These are phyloP conservation scores for Sarcophilus harrisii DNA, from an alignment of 2,797 vertebrate genomes.

Conservation along the genomic window DNA sequence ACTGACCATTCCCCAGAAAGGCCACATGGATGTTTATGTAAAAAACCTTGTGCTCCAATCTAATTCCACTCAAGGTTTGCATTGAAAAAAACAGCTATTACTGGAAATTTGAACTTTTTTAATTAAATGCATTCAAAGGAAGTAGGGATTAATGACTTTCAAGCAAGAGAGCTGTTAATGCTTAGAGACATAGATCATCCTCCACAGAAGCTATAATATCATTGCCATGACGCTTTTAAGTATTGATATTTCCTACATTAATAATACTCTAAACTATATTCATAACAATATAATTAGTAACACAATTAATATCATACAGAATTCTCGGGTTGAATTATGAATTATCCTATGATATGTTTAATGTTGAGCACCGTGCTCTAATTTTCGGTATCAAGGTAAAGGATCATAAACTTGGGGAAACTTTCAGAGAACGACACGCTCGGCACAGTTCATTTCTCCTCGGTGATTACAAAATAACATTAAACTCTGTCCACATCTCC, in stretches of 20 bases:
- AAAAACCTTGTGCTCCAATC: slow-evolving; percentile 73
- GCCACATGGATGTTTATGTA: slow-evolving; percentile 80
- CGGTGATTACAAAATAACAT: slow-evolving; percentile 37
- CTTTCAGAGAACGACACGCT: fast-evolving
- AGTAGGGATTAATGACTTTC: slow-evolving; percentile 81
- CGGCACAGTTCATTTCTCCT: not conserved
- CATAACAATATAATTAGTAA: slow-evolving; percentile 76
- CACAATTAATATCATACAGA: slow-evolving; percentile 55
- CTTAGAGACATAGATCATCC: slow-evolving; percentile 73
- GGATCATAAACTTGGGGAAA: slow-evolving; percentile 3
- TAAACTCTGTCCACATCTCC: not conserved
- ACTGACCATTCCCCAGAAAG: slow-evolving; percentile 23
- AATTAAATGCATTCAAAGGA: slow-evolving; percentile 82
- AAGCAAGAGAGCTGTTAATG: slow-evolving; percentile 77
- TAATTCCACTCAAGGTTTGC: slow-evolving; percentile 76
- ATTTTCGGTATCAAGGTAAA: slow-evolving; percentile 66
- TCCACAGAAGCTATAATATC: slow-evolving; percentile 68
- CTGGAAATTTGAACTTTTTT: slow-evolving; percentile 80
- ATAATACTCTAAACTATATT: slow-evolving; percentile 74
- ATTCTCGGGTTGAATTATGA: slow-evolving; percentile 45
- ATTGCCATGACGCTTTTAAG: slow-evolving; percentile 67
- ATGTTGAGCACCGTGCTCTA: not conserved
- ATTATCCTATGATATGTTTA: slow-evolving; percentile 51
- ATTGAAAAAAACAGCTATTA: slow-evolving; percentile 76
- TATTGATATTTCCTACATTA: slow-evolving; percentile 68